A percentile compares a stretch with the other conserved stretches of the same genome.
Conservation (phyloP, 2,888 invertebrate species). For the Brachyptera risi region DNA sequence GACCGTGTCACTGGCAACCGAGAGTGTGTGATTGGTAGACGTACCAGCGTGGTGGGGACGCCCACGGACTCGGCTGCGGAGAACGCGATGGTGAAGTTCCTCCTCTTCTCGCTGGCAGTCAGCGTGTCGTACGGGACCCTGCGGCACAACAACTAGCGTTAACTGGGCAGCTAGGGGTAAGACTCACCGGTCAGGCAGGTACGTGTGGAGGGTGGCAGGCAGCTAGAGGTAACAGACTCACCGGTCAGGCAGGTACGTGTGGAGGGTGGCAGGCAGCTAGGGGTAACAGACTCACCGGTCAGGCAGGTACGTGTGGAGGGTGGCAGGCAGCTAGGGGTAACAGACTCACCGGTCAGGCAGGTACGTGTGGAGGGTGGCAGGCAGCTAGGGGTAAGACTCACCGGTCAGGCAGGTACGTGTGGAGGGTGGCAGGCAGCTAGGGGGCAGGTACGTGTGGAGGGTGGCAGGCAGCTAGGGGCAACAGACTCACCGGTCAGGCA, state of each 20-base stretch:
- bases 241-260: constrained; percentile 78
- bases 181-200: constrained; percentile 61
- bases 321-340: too few relatives aligned
- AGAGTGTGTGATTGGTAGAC: too few relatives aligned
- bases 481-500: constrained; percentile 58
- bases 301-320: constrained; percentile 87
- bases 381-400: too few relatives aligned
- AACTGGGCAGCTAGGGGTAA: too few relatives aligned
- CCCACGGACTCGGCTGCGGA: constrained; percentile 89
- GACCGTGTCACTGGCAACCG: too few relatives aligned
- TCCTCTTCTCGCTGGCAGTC: constrained; percentile 72
- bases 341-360: constrained; percentile 58
- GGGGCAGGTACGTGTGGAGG: constrained; percentile 87
- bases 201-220: constrained; percentile 89
- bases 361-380: constrained; percentile 89
- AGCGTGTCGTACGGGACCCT: constrained; percentile 77
- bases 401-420: constrained; percentile 78
- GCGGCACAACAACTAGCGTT: constrained; percentile 5
- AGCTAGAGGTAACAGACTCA: too few relatives aligned
- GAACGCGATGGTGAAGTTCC: constrained; percentile 89
- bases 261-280: constrained; percentile 87
- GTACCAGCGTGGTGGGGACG: constrained; percentile 81
- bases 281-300: constrained; percentile 47
- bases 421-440: constrained; percentile 78
- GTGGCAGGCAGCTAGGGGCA: too few relatives aligned